phyloP scores from a whole-genome alignment of 2,888 invertebrate species.

The Eupeodes luniger region DNA sequence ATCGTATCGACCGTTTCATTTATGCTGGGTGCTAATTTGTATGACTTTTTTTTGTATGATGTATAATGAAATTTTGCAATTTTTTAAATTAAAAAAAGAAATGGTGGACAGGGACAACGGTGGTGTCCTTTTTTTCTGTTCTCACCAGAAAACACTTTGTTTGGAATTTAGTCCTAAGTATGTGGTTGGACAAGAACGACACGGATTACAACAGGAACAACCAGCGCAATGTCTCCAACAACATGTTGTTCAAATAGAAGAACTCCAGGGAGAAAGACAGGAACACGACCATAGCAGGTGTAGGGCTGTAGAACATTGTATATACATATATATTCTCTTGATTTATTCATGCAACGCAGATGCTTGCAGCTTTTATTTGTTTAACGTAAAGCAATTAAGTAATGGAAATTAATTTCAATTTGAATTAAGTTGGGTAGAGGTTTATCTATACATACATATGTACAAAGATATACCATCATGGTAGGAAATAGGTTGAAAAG shows the following conservation, averaged over 20 bases:
- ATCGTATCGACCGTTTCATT: conserved; percentile 18
- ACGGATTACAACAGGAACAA: background rate
- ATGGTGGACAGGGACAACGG: conserved; percentile 4
- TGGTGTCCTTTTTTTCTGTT: conserved; percentile 34
- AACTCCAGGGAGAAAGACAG: background rate
- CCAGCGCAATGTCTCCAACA: background rate
- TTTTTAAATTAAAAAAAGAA: conserved; percentile 13
- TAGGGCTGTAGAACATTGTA: background rate
- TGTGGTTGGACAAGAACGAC: conserved; percentile 44
- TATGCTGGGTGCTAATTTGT: conserved; percentile 4
- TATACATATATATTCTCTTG: conserved; percentile 49
- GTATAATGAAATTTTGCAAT: background rate
- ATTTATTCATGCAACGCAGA: conserved; percentile 71
- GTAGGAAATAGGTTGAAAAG: background rate
- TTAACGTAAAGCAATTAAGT: conserved; percentile 65
- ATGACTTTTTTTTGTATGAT: background rate
- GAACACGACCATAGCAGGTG: conserved; percentile 24
- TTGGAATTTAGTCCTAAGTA: conserved; percentile 48
- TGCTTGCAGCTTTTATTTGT: conserved; percentile 65
- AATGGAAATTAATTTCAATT: conserved; percentile 72
- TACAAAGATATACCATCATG: no score
- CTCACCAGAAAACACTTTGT: conserved; percentile 12
- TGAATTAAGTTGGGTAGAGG: conserved; percentile 41
- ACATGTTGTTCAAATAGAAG: background rate
- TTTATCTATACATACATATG: no score